Evolutionary conservation across 92 coral and sea anemone species (phyloP), one percentile per base, ranked within the genome.

Genomic region (Actinernus sp.): DNA sequence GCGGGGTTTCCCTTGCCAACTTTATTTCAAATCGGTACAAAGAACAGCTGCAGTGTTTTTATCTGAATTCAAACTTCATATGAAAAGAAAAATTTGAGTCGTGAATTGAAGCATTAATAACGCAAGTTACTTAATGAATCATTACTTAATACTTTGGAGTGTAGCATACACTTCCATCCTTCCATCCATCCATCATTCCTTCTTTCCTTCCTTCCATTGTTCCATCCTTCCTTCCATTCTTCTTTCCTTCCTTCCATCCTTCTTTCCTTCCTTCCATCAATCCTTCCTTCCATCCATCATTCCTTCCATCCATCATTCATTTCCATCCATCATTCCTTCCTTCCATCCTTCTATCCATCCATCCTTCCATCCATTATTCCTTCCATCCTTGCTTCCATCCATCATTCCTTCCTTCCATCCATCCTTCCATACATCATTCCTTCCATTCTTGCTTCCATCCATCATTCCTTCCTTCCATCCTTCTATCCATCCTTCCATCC

Each of bases 221-320:
- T 20, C 9, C 59, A 24, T 55, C 38, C 61, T 55, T 55, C 40
- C 61, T 26, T 55, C 61, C 61, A 3, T 55, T 38, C 61, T 29
- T 55, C 30, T 3, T 26, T 57, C 47, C 64, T 57, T 57, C 64
- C 64, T 57, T 33, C 64, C 64, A 29, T 33, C 45, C 45, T 57
- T 57, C 45, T 45, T 57, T 57, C 47, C 64, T 33, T 57, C 47
- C 57, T 50, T 50, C 57, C 57, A 16, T 50, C 57, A 24, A 16
- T 50, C 57, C 57, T 57, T 33, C 46, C 64, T 57, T 57, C 64
- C 64, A 12, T 57, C 46, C 64, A 12, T 31, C 47, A 40, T 57
- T 57, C 64, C 47, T 57, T 57, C 61, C 45, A 12, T 33, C 64
- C 47, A 26, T 52, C 36, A 33, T 52, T 52, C 36, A 33, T 52